Evolutionary conservation across 2,888 invertebrate species (phyloP).

Genomic region (Amphipyra tragopoginis): DNA sequence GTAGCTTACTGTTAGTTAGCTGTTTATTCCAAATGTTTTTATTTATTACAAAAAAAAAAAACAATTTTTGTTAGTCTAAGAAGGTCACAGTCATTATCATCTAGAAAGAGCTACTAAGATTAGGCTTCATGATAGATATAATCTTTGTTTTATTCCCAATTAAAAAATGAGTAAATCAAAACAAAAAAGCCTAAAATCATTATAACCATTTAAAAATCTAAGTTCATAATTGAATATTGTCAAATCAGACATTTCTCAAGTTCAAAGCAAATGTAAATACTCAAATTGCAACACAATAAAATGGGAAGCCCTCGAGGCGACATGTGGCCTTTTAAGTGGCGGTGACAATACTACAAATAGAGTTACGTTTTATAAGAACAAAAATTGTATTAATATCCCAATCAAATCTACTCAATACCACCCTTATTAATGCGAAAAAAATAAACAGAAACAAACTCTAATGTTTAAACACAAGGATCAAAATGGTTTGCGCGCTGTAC

Average conservation of each 20-base stretch:
- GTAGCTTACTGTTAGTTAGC: too few species aligned
- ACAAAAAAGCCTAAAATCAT: too few species aligned
- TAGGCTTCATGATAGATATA: too few species aligned
- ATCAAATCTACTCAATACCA: constrained; percentile 63
- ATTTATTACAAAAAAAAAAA: too few species aligned
- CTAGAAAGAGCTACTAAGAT: too few species aligned
- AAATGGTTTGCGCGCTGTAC: constrained; percentile 34
- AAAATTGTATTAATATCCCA: constrained; percentile 78
- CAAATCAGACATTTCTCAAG: constrained; percentile 42
- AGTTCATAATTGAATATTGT: constrained; percentile 26
- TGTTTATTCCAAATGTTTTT: too few species aligned
- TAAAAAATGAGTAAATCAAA: not conserved
- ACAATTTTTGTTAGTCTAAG: too few species aligned
- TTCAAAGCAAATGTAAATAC: constrained; percentile 65
- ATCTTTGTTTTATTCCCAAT: too few species aligned
- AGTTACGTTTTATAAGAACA: constrained; percentile 85
- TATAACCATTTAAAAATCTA: constrained; percentile 9
- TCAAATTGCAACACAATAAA: constrained; percentile 76
- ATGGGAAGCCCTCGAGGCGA: constrained; percentile 85
- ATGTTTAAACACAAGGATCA: constrained; percentile 9
- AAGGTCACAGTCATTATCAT: too few species aligned
- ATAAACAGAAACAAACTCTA: constrained; percentile 40
- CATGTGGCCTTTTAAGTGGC: constrained; percentile 89
- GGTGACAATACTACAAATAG: constrained; percentile 89
- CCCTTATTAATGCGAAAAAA: constrained; percentile 55